phyloP scores from a whole-genome alignment of 2,888 invertebrate species.

The Nephrocerus scutellatus region DNA sequence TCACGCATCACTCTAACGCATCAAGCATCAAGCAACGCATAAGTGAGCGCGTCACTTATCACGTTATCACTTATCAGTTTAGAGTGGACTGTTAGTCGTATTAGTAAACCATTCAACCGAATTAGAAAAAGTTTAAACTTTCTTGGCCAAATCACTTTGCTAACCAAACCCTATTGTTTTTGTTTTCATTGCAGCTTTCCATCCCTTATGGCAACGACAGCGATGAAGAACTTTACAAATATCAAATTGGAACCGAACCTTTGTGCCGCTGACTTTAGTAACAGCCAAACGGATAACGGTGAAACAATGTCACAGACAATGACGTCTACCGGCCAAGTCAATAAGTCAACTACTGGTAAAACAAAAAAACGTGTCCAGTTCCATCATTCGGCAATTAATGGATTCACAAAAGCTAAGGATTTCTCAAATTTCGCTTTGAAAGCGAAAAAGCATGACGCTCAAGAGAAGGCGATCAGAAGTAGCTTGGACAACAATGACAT shows the following conservation, averaged over 20 bases:
- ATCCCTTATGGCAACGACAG: conserved; percentile 39
- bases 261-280: conserved; percentile 43
- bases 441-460: conserved; percentile 40
- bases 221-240: conserved; percentile 44
- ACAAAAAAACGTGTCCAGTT: conserved; percentile 46
- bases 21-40: too few species aligned
- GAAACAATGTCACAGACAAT: conserved; percentile 19
- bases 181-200: conserved; percentile 32
- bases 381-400: conserved; percentile 39
- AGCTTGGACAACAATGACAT: conserved; percentile 28
- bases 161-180: conserved; percentile 1
- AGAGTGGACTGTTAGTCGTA: too few species aligned
- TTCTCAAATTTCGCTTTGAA: conserved; percentile 34
- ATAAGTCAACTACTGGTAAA: too few species aligned
- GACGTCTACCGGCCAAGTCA: too few species aligned
- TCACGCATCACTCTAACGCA: too few species aligned
- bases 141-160: too few species aligned
- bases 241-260: conserved; percentile 46
- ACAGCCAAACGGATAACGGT: conserved; percentile 29
- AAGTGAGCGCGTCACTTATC: too few species aligned
- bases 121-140: too few species aligned
- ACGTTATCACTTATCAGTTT: too few species aligned
- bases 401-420: conserved; percentile 32
- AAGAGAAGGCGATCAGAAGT: conserved; percentile 31
- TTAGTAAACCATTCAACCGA: too few species aligned